A percentile compares a stretch with the other conserved stretches of the same genome.
These are phyloP conservation scores for Datnioides undecimradiatus DNA, from an alignment of 2,113 vertebrate species.

Conservation along the genomic window DNA sequence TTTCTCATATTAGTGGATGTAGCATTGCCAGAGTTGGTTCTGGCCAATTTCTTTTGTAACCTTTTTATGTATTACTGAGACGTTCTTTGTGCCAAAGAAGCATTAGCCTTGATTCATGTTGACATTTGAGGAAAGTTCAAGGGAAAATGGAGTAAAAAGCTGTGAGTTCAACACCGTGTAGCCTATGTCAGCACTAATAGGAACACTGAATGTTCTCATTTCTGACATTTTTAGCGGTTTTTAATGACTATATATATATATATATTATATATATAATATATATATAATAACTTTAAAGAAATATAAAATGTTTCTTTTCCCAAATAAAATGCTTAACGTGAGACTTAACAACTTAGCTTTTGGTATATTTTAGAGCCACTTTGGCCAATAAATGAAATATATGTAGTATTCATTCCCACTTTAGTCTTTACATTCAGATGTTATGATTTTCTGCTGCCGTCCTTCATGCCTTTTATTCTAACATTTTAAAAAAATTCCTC, in stretches of 20 bases:
- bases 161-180: background rate
- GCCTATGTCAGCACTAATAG: slow-evolving; percentile 1
- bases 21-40: slow-evolving; percentile 3
- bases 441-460: background rate
- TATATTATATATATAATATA: no score
- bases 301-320: background rate
- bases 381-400: background rate
- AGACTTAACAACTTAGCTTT: background rate
- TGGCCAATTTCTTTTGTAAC: slow-evolving; percentile 39
- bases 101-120: slow-evolving; percentile 9
- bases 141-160: slow-evolving; percentile 18
- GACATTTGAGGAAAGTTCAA: slow-evolving; percentile 42
- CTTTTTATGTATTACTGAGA: slow-evolving; percentile 13
- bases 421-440: background rate
- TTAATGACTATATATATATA: no score
- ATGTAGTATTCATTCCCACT: background rate
- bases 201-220: background rate
- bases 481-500: background rate
- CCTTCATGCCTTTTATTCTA: background rate
- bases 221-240: background rate
- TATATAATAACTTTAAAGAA: background rate
- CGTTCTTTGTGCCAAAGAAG: background rate
- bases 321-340: background rate
- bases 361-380: background rate
- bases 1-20: background rate